Base-by-base conservation (phyloP, 2,888 invertebrate genomes). In the Tetramorium bicarinatum region DNA sequence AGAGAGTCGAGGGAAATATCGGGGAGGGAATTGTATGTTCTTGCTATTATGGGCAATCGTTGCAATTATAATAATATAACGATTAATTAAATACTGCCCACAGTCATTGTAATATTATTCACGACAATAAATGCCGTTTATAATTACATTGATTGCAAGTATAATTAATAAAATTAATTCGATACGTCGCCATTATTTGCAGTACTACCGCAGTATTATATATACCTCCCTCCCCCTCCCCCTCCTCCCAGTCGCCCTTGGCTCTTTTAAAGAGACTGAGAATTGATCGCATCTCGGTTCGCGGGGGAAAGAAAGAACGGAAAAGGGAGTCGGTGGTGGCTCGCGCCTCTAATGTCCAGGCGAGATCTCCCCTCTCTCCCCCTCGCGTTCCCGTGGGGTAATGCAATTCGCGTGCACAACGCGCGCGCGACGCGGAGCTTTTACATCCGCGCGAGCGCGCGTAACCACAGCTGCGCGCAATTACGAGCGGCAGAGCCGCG, bases 401-500 rank as follows among this genome's bases (percentile, higher is more conserved):
- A 54, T 67, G 76, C 76, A 61, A 52, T 54, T 67, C 69, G 67
- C 41, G 64, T 18, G 75, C 52, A 52, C 49, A n/a, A 8, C n/a
- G 52, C 52, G 52, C 13, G 47, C n/a, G 59, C 49, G 49, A 25
- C 64, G 54, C 77, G 56, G 66, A 47, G 77, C 84, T 82, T 82
- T 85, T 82, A 87, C 82, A 87, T 85, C 88, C 85, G 89, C 74
- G 87, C 72, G 87, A 29, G 87, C 72, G 88, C 72, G 75, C 83
- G 71, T 59, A 74, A 85, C 61, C 90, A 82, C 84, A 88, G 86
- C 83, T 88, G 89, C 84, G 84, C 86, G 90, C 88, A 89, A 88
- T 90, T 90, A 90, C 88, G 87, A 21, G 66, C 87, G 84, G 69
- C 85, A 90, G 90, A 93, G 90, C 93, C 90, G 87, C 87, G 90